A percentile compares a stretch with the other conserved stretches of the same genome.
Conservation (phyloP, 2,797 vertebrate genomes). For the Megalops cyprinoides region DNA sequence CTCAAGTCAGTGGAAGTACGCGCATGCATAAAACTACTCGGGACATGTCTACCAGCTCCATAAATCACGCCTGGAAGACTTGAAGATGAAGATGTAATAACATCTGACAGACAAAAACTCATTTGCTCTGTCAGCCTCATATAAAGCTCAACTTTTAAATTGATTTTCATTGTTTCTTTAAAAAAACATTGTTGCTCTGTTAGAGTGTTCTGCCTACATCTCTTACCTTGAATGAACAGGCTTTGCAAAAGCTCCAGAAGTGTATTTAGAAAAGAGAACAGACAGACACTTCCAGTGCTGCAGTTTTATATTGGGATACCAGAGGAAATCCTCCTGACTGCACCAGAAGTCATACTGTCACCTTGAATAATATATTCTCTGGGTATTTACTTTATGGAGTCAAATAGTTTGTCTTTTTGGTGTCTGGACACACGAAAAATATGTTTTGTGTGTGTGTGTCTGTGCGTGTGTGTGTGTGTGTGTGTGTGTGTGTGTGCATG, state of each 20-base stretch:
- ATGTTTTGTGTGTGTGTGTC: neutral
- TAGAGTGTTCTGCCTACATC: neutral
- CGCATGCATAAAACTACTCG: conserved; percentile 43
- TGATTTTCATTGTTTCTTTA: conserved; percentile 51
- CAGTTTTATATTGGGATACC: neutral
- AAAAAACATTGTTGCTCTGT: conserved; percentile 5
- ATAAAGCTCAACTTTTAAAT: conserved; percentile 50
- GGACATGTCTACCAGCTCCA: conserved; percentile 51
- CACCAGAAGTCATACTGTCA: neutral
- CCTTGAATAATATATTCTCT: neutral
- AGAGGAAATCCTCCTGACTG: neutral
- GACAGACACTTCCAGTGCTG: neutral
- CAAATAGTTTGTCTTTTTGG: neutral
- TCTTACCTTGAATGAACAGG: neutral
- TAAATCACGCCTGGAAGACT: conserved; percentile 50
- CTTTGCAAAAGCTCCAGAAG: conserved; percentile 2
- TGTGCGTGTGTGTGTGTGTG: neutral
- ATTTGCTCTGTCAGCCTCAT: conserved; percentile 41
- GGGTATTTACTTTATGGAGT: neutral
- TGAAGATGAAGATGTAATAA: conserved; percentile 49
- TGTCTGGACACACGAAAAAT: no score
- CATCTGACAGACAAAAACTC: conserved; percentile 47
- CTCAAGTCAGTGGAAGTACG: conserved; percentile 54
- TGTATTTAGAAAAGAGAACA: conserved; percentile 7
- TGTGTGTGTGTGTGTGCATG: no score